Evolutionary conservation across 2,888 invertebrate species (phyloP), one percentile per base, ranked within the genome.

Genomic region (Noctua comes): DNA sequence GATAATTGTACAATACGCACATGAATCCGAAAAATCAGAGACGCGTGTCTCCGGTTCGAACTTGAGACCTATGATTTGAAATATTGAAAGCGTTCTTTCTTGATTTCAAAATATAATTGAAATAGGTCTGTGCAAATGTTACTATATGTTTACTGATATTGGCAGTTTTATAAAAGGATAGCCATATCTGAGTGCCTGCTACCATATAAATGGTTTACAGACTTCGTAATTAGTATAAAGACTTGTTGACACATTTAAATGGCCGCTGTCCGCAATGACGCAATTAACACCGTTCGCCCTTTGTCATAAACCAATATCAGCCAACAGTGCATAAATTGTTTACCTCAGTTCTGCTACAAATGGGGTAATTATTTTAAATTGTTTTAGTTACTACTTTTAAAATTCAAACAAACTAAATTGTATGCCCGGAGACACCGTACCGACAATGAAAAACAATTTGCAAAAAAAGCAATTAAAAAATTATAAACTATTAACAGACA

Each of bases 221-320:
- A 66, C 46, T 18, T n/a, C 54, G 54, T 74, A 84, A 68, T 69
- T 65, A 68, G 77, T 66, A 57, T 74, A 71, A 77, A 77, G 51
- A 66, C 73, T 64, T 79, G 74, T 75, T 75, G 74, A 73, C 80
- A 73, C 43, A 84, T 84, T 83, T 40, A 81, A 84, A 84, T 80
- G 24, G 16, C 73, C 70, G 40, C 68, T 70, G 36, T 51, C 80
- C 94, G 91, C 94, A 93, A 92, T 88, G 87, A 85, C 84, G 90
- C 88, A 92, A 93, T 95, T 94, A 94, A 88, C 93, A 89, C 89
- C 85, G 83, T 68, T 80, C 86, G 85, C 89, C 92, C 92, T 92
- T 92, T 93, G 92, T 93, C 92, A 90, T 86, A 90, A 86, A 86
- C 90, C 88, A 88, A 89, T 90, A 89, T 90, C 88, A 86, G 86